A percentile compares a stretch with the other conserved stretches of the same genome.
phyloP scores from a whole-genome alignment of 2,113 vertebrate species.

The Aldabrachelys gigantea region DNA sequence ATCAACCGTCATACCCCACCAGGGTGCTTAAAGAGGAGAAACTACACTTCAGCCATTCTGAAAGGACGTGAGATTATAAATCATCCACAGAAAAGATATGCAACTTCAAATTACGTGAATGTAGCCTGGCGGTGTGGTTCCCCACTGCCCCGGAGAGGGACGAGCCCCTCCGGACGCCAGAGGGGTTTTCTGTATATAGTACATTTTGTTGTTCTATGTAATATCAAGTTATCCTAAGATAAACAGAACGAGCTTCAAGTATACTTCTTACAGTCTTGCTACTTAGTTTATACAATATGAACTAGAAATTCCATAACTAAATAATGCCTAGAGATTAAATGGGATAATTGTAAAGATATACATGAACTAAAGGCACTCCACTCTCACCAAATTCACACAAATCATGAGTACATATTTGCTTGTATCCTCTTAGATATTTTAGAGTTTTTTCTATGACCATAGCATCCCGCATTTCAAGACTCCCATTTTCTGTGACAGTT shows the following conservation, averaged over 20 bases:
- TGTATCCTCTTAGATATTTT: neutral
- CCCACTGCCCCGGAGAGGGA: too few species aligned
- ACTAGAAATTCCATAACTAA: neutral
- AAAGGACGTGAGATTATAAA: neutral
- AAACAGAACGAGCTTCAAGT: neutral
- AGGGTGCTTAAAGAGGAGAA: neutral
- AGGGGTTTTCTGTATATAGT: neutral
- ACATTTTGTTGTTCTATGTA: neutral
- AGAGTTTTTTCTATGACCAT: neutral
- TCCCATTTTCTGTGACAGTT: neutral
- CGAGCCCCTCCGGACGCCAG: too few species aligned
- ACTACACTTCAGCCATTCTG: neutral
- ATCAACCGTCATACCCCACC: neutral
- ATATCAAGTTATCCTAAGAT: neutral
- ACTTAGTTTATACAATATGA: neutral
- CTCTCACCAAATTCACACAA: neutral
- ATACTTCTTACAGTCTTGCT: neutral
- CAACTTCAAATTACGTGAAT: neutral
- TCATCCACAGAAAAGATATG: neutral
- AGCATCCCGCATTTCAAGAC: neutral
- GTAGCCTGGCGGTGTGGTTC: too few species aligned
- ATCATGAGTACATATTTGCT: neutral
- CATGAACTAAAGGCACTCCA: neutral
- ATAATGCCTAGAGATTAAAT: neutral
- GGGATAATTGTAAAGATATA: neutral